Evolutionary conservation across 2,888 invertebrate genomes (phyloP).

Genomic region (Arrhopalites spinosus): DNA sequence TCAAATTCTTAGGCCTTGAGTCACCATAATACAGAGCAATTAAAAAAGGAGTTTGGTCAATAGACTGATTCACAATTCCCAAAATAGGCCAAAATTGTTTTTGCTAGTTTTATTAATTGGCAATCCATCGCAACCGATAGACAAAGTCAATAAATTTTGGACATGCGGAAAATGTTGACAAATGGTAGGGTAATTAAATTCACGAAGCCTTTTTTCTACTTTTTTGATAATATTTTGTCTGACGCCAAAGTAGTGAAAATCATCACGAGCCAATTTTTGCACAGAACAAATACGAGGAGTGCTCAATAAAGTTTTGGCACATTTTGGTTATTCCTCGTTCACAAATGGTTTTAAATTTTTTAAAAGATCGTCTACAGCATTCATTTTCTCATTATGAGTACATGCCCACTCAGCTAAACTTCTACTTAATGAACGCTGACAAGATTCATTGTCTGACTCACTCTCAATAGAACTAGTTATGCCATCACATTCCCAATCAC

Average conservation of each 20-base stretch:
- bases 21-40: slow-evolving; percentile 13
- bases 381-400: neutral
- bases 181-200: neutral
- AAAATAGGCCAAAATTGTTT: slow-evolving; percentile 24
- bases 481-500: too few species aligned
- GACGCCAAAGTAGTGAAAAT: slow-evolving; percentile 5
- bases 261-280: neutral
- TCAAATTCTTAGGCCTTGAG: neutral
- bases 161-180: neutral
- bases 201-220: neutral
- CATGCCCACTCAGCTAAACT: neutral
- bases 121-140: slow-evolving; percentile 19
- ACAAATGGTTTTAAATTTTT: neutral
- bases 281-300: too few species aligned
- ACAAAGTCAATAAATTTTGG: neutral
- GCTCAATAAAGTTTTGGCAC: neutral
- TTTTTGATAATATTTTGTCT: neutral
- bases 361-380: neutral
- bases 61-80: neutral
- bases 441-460: neutral
- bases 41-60: slow-evolving; percentile 1
- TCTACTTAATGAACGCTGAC: neutral
- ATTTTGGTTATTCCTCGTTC: too few species aligned
- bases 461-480: too few species aligned
- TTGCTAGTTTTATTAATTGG: slow-evolving; percentile 1